Evolutionary conservation across 2,888 invertebrate genomes (phyloP).

Genomic region (Caenorhabditis macrosperma): DNA sequence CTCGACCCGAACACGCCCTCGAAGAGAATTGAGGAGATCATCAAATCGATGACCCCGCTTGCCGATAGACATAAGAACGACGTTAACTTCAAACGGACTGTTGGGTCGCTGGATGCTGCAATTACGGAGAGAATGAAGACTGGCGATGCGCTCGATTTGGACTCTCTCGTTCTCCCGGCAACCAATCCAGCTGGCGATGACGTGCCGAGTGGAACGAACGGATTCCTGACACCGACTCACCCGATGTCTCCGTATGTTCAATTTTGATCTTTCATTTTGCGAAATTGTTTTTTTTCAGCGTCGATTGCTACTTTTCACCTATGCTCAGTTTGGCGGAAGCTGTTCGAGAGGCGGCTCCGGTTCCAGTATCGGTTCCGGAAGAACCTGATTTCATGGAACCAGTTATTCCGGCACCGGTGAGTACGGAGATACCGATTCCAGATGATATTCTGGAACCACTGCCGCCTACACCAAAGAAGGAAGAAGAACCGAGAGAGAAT

Average conservation of each 20-base stretch:
- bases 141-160: neutral
- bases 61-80: conserved; percentile 17
- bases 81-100: neutral
- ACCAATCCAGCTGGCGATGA: conserved; percentile 14
- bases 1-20: neutral
- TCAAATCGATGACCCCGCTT: neutral
- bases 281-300: conserved; percentile 1
- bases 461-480: conserved; percentile 5
- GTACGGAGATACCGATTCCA: conserved; percentile 6
- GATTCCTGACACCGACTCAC: conserved; percentile 31
- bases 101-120: conserved; percentile 10
- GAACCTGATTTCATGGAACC: too few relatives aligned
- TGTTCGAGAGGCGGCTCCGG: conserved; percentile 43
- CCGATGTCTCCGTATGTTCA: neutral
- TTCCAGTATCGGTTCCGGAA: neutral
- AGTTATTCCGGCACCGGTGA: neutral
- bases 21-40: neutral
- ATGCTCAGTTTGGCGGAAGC: conserved; percentile 57
- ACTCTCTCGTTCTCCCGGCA: neutral
- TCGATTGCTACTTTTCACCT: conserved; percentile 16
- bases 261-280: neutral
- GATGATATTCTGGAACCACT: conserved; percentile 36
- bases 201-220: neutral
- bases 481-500: conserved; percentile 9
- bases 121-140: neutral